Conservation (phyloP, 1,140 invertebrate species). For the Lepidurus apus region DNA sequence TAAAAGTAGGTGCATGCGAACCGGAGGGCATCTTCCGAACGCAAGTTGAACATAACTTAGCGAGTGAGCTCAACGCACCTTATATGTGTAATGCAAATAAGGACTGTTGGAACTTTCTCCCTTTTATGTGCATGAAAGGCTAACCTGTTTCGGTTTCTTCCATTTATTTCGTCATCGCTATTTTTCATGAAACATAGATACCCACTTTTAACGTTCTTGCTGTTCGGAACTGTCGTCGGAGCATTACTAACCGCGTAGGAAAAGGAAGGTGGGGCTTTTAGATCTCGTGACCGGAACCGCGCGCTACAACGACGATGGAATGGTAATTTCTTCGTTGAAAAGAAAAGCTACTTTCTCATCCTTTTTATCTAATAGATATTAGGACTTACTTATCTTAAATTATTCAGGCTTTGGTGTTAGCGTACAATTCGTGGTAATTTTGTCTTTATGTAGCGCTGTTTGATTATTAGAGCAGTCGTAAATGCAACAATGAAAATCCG, state of each 20-base stretch:
- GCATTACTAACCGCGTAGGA: not conserved
- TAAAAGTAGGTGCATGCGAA: not conserved
- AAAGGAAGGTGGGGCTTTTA: not conserved
- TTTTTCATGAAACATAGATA: no score
- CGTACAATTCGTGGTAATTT: no score
- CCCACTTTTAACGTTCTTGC: no score
- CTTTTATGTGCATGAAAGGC: not conserved
- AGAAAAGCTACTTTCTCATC: not conserved
- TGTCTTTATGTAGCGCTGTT: no score
- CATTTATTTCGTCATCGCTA: no score
- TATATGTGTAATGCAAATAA: constrained; percentile 2
- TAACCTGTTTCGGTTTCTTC: not conserved
- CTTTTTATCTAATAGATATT: not conserved
- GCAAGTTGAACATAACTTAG: not conserved
- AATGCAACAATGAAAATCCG: no score
- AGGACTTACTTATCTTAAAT: not conserved
- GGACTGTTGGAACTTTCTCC: not conserved
- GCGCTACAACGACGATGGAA: not conserved
- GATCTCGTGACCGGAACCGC: not conserved
- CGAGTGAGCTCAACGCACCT: not conserved
- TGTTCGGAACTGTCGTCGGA: not conserved
- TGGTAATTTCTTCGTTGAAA: not conserved
- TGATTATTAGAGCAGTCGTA: no score
- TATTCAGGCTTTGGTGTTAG: no score
- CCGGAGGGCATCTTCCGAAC: not conserved